Evolutionary conservation across 92 coral and sea anemone genomes (phyloP).

Genomic region (Bergia sp.): DNA sequence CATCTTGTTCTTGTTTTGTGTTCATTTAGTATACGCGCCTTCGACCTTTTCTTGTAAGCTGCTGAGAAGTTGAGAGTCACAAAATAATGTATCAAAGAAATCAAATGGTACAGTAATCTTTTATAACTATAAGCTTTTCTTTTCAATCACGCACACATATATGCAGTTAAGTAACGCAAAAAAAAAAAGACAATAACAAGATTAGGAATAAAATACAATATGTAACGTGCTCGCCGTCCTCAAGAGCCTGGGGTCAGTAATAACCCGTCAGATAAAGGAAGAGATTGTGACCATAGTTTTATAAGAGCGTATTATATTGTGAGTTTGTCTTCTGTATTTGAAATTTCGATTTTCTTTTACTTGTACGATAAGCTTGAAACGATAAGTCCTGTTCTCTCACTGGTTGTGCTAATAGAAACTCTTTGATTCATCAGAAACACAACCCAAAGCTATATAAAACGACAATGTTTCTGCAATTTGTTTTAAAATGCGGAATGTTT

Average conservation of each 20-base stretch:
- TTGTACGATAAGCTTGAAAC: not conserved
- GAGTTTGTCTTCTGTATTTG: not conserved
- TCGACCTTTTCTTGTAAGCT: not conserved
- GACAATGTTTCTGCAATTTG: not conserved
- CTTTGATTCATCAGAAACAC: not conserved
- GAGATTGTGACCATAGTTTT: not conserved
- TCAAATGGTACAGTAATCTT: too few relatives aligned
- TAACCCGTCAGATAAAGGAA: not conserved
- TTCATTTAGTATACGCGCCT: not conserved
- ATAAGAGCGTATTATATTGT: not conserved
- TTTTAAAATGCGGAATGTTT: not conserved
- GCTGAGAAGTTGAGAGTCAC: not conserved
- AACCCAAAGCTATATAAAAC: not conserved
- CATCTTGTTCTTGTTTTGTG: not conserved
- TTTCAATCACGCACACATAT: not conserved
- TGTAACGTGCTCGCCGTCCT: not conserved
- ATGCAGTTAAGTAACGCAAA: not conserved
- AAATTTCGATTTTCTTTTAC: not conserved
- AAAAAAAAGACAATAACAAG: not conserved
- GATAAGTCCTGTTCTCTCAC: not conserved
- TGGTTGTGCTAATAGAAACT: not conserved
- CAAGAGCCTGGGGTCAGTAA: too few relatives aligned
- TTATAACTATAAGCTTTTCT: not conserved
- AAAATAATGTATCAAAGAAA: not conserved
- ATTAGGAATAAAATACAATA: not conserved